phyloP scores from a whole-genome alignment of 1,140 invertebrate species.

The Hyposmocoma kahamanoa region DNA sequence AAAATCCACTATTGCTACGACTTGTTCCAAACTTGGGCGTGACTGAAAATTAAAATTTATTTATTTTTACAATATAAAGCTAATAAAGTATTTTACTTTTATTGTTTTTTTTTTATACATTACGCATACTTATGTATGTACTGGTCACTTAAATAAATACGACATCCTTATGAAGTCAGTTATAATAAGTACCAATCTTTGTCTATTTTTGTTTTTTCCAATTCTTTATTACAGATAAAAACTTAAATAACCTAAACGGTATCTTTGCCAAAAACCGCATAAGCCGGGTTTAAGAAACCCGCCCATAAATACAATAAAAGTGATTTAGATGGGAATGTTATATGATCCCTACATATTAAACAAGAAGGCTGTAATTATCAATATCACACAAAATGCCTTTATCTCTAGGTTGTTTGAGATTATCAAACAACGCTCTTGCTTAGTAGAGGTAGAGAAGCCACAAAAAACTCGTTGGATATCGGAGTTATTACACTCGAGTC shows the following conservation, averaged over 20 bases:
- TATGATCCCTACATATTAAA: background rate
- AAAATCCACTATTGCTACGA: constrained; percentile 57
- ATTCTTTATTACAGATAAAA: too few relatives aligned
- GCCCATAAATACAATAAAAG: background rate
- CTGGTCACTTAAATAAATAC: background rate
- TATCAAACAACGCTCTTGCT: background rate
- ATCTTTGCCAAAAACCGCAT: background rate
- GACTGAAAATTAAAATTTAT: constrained; percentile 30
- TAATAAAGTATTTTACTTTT: background rate
- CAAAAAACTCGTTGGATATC: background rate
- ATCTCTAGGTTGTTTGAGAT: background rate
- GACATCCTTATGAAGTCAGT: too few relatives aligned
- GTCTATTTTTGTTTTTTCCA: background rate
- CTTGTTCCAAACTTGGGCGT: constrained; percentile 56
- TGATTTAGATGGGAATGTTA: background rate
- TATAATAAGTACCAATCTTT: background rate
- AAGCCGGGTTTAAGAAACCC: background rate
- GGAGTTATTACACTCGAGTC: background rate
- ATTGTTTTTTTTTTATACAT: too few relatives aligned
- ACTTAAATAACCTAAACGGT: background rate
- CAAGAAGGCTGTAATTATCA: background rate
- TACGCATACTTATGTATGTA: background rate
- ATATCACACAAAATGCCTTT: background rate
- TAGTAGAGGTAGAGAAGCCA: background rate
- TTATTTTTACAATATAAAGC: background rate